Evolutionary conservation across 2,113 vertebrate genomes (phyloP), one percentile per base, ranked within the genome.

Genomic region (Oreochromis niloticus): DNA sequence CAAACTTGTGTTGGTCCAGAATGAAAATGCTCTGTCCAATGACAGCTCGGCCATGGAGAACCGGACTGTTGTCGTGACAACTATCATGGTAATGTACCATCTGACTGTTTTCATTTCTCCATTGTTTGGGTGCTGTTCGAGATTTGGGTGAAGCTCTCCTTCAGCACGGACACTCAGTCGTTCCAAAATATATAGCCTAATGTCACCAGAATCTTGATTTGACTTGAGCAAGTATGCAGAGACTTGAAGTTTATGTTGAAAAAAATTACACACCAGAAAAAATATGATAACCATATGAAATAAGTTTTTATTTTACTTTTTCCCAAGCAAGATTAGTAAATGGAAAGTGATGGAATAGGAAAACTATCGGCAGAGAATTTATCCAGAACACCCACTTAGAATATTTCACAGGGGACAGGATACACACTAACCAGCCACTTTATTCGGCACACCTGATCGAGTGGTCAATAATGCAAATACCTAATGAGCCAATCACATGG

Each of bases 1-100:
- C 96, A 99, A 99, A 95, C 95, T 99, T 82, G 98, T 99, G 89
- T 93, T 99, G 93, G 98, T 99, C 91, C 98, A 99, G 94, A 98
- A 97, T 84, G 97, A 98, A 41, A 98, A 97, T 63, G 95, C 96
- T 17, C 95, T 97, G 52, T 97, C 97, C 91, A 99, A 99, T 92
- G 98, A 98, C 89, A 98, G 97, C 87, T 97, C 98, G 16, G 95
- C 96, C 6, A 97, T 99, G 90, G 98, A 99, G 92, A 99, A 99
- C 83, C 96, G 98, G 89, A 99, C 98, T 32, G 98, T 99, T 41
- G 97, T 99, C 86, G 98, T 99, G 92, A 99, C 98, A 66, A 99
- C 98, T 87, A 99, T 99, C 94, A 97, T 99, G 98, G 98, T 99
- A 98, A 98, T 96, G 93, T 93, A 95, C 82, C 90, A 93, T 93